These are phyloP conservation scores for Drosophila suboccidentalis DNA, from an alignment of 2,888 invertebrate species.

Conservation along the genomic window DNA sequence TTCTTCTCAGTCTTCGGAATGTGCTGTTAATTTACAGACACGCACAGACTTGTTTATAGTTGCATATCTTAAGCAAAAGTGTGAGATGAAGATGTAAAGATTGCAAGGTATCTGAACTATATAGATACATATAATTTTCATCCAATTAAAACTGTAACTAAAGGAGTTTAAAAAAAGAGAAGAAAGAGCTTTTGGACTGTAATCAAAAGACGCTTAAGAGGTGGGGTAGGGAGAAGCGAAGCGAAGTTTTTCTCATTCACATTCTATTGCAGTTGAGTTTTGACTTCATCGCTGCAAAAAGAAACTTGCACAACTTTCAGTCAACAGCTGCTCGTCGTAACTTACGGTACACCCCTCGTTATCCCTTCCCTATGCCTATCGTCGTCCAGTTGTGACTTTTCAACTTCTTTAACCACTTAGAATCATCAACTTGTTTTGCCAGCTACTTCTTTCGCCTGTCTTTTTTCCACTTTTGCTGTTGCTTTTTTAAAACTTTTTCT, in stretches of 20 bases:
- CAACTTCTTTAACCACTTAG: conserved; percentile 78
- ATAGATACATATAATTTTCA: neutral
- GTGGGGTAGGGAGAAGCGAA: neutral
- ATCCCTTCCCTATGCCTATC: neutral
- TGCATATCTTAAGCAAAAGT: conserved; percentile 13
- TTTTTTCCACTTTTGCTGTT: conserved; percentile 13
- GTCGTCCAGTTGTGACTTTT: conserved; percentile 72
- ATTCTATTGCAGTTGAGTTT: conserved; percentile 35
- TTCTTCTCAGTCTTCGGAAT: conserved; percentile 13
- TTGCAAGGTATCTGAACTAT: neutral
- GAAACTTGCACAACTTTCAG: conserved; percentile 62
- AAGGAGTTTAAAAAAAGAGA: neutral
- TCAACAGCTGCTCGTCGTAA: conserved; percentile 65
- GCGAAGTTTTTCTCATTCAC: conserved; percentile 22
- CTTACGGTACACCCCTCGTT: conserved; percentile 1
- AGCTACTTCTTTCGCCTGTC: conserved; percentile 49
- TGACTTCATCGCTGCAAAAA: conserved; percentile 9
- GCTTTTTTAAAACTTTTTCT: conserved; percentile 50
- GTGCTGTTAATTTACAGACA: conserved; percentile 22
- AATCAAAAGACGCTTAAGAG: neutral
- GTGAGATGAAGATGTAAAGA: conserved; percentile 22
- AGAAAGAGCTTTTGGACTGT: neutral
- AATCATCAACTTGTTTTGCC: conserved; percentile 77
- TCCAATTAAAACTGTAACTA: conserved; percentile 2
- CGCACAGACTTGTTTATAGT: conserved; percentile 21